Evolutionary conservation across 2,113 vertebrate species (phyloP).

Genomic region (Arizona elegans): DNA sequence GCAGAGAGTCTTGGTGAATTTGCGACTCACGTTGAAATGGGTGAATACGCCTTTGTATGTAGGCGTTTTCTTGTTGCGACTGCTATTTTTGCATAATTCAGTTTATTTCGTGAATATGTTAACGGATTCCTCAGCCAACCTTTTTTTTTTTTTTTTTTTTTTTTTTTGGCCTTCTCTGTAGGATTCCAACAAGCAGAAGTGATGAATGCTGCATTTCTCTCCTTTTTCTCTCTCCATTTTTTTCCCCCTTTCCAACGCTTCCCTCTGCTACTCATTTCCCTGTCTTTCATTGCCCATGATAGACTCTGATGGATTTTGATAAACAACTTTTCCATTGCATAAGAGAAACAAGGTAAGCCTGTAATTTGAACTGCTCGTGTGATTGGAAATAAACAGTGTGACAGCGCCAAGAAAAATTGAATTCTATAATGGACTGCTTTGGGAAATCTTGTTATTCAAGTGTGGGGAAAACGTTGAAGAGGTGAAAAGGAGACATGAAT

Average conservation of each 20-base stretch:
- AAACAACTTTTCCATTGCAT: slow-evolving; percentile 16
- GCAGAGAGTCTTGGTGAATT: background rate
- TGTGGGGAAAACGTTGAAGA: background rate
- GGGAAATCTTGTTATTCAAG: background rate
- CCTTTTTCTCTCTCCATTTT: background rate
- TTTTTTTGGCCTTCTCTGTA: background rate
- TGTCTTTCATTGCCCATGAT: background rate
- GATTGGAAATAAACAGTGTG: slow-evolving; percentile 27
- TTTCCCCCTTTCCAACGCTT: background rate
- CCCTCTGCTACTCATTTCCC: background rate
- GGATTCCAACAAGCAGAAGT: background rate
- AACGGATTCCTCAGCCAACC: background rate
- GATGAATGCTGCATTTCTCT: background rate
- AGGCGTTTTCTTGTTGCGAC: background rate
- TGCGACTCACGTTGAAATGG: background rate
- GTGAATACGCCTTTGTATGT: too few species aligned
- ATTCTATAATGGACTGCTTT: slow-evolving; percentile 15
- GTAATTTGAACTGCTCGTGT: slow-evolving; percentile 24
- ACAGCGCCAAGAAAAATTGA: background rate
- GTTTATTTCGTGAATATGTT: background rate
- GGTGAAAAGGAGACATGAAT: background rate
- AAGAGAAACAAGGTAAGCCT: slow-evolving; percentile 30
- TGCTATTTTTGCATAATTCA: background rate
- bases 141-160: too few species aligned
- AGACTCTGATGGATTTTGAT: slow-evolving; percentile 5